Evolutionary conservation across 2,113 vertebrate species (phyloP).

Genomic region (Orientallactaga bullata): DNA sequence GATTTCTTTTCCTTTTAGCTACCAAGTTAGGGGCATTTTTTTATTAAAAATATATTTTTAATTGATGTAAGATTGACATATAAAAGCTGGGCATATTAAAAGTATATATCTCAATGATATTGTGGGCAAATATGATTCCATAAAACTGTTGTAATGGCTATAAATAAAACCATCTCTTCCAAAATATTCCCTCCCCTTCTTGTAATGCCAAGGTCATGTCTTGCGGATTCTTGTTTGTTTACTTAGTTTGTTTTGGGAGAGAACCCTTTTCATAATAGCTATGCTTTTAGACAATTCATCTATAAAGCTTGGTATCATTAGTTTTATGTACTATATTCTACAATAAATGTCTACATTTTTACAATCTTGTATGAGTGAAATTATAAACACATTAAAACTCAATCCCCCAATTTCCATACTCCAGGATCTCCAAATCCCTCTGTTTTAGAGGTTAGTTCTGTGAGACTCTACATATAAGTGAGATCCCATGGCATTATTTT

Average conservation of each 20-base stretch:
- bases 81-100: not conserved
- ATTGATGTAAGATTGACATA: not conserved
- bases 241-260: not conserved
- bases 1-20: not conserved
- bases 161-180: not conserved
- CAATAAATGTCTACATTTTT: not conserved
- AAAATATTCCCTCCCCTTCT: not conserved
- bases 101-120: not conserved
- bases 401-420: not conserved
- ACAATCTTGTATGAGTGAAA: not conserved
- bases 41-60: not conserved
- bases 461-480: not conserved
- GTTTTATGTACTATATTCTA: not conserved
- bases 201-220: fast-evolving
- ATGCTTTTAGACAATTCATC: not conserved
- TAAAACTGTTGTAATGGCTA: not conserved
- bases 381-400: not conserved
- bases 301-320: not conserved
- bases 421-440: not conserved
- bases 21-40: not conserved
- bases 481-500: not conserved
- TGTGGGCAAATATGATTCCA: not conserved
- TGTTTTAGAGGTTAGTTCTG: not conserved
- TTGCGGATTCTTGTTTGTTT: not conserved
- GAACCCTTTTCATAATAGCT: not conserved